Conservation (phyloP, 2,113 vertebrate genomes). For the Camelus bactrianus region DNA sequence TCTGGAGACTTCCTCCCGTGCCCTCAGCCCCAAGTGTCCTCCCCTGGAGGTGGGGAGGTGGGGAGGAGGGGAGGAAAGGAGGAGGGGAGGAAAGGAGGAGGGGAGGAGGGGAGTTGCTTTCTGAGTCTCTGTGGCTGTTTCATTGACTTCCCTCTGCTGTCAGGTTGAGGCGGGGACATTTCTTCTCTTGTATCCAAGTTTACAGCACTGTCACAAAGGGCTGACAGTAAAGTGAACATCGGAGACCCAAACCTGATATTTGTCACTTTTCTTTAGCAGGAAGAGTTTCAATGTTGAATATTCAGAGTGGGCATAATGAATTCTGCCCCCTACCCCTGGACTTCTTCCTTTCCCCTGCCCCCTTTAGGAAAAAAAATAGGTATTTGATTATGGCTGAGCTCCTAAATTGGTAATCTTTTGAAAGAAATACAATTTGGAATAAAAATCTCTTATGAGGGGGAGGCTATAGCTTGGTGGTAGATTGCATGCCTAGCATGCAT, state of each 20-base stretch:
- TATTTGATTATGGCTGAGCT: neutral
- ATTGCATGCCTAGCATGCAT: too few species aligned
- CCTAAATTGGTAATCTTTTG: slow-evolving; percentile 40
- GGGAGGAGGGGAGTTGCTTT: neutral
- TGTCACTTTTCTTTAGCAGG: neutral
- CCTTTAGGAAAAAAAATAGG: neutral
- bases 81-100: neutral
- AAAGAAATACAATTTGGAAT: slow-evolving; percentile 31
- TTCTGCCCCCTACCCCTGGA: neutral
- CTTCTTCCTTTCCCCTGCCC: neutral
- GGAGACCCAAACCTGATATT: neutral
- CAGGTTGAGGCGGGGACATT: neutral
- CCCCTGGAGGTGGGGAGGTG: neutral
- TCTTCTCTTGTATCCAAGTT: neutral
- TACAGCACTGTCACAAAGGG: neutral
- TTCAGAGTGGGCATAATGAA: neutral
- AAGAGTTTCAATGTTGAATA: neutral
- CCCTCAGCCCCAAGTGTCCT: neutral
- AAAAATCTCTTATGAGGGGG: neutral
- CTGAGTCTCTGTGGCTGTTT: neutral
- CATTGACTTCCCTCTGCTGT: neutral
- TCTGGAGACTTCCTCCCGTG: neutral
- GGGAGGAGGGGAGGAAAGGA: neutral
- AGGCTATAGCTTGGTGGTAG: too few species aligned
- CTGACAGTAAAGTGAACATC: neutral